Evolutionary conservation across 2,113 vertebrate genomes (phyloP).

Genomic region (Hippocampus zosterae): DNA sequence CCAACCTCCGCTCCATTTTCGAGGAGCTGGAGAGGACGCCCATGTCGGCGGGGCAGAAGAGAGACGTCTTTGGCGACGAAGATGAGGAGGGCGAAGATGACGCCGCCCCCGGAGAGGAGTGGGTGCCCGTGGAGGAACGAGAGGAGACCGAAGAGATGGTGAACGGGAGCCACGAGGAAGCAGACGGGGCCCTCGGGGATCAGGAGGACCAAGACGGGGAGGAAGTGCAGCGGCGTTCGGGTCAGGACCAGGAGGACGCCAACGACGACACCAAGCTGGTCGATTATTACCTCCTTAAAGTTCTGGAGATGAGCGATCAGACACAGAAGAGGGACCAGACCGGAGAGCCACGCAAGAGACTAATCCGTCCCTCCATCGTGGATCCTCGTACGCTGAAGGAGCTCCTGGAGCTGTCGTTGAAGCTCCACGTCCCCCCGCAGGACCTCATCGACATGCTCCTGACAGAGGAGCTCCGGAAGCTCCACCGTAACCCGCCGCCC

Average conservation of each 20-base stretch:
- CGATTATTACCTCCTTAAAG: slow-evolving; percentile 84
- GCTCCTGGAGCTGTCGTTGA: slow-evolving; percentile 89
- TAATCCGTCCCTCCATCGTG: slow-evolving; percentile 77
- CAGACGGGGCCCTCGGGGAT: slow-evolving; percentile 75
- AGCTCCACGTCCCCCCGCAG: slow-evolving; percentile 93
- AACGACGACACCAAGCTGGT: slow-evolving; percentile 83
- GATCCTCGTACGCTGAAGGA: slow-evolving; percentile 85
- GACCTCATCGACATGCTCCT: slow-evolving; percentile 92
- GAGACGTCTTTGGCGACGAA: slow-evolving; percentile 74
- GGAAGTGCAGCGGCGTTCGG: slow-evolving; percentile 77
- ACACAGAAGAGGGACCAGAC: slow-evolving; percentile 65
- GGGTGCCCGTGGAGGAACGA: slow-evolving; percentile 91
- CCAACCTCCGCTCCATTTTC: slow-evolving; percentile 91
- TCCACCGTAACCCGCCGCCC: slow-evolving; percentile 68
- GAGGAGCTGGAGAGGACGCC: slow-evolving; percentile 90
- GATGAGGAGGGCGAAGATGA: slow-evolving; percentile 86
- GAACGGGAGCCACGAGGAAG: slow-evolving; percentile 84
- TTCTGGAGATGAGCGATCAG: slow-evolving; percentile 77
- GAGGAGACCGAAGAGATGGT: slow-evolving; percentile 88
- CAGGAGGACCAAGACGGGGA: slow-evolving; percentile 70
- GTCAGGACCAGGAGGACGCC: slow-evolving; percentile 72
- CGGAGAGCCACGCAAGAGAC: slow-evolving; percentile 74
- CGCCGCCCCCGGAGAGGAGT: slow-evolving; percentile 90
- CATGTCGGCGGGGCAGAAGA: slow-evolving; percentile 70
- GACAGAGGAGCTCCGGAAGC: slow-evolving; percentile 81